phyloP scores from a whole-genome alignment of 1,140 invertebrate genomes.

The Tyrophagus putrescentiae region DNA sequence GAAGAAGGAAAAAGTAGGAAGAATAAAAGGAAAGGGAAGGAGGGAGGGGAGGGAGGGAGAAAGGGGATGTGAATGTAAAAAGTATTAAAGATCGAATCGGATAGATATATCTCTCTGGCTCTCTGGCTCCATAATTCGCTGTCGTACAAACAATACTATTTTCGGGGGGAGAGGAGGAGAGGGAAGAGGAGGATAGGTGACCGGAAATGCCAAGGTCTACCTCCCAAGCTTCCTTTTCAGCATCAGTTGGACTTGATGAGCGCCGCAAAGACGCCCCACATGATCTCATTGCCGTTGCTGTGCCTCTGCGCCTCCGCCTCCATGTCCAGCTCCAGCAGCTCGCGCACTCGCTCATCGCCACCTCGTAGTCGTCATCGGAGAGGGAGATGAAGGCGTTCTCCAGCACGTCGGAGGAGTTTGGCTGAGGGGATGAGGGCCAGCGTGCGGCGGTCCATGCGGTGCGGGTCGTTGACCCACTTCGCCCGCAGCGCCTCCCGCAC shows the following conservation, averaged over 20 bases:
- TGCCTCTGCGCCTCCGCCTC: slow-evolving; percentile 65
- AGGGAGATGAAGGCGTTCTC: slow-evolving; percentile 99
- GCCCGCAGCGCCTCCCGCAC: slow-evolving; percentile 90
- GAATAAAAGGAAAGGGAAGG: too few relatives aligned
- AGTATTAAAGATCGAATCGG: too few relatives aligned
- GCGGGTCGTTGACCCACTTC: slow-evolving; percentile 93
- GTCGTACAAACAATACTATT: too few relatives aligned
- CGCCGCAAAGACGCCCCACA: slow-evolving; percentile 96
- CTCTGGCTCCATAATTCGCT: too few relatives aligned
- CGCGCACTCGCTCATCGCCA: slow-evolving; percentile 92
- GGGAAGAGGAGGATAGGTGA: too few relatives aligned
- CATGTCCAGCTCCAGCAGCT: slow-evolving; percentile 88
- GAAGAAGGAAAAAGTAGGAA: too few relatives aligned
- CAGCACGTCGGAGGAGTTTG: slow-evolving; percentile 91
- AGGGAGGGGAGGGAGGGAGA: too few relatives aligned
- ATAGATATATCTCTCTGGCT: too few relatives aligned
- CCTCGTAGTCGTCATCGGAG: slow-evolving; percentile 95
- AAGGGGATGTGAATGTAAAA: too few relatives aligned
- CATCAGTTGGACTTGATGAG: slow-evolving; percentile 71
- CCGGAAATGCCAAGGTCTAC: too few relatives aligned
- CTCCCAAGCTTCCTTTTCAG: too few relatives aligned
- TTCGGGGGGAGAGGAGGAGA: too few relatives aligned
- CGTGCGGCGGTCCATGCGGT: slow-evolving; percentile 87
- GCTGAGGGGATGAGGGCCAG: slow-evolving; percentile 84
- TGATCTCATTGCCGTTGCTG: slow-evolving; percentile 72